Conservation (phyloP, 2,888 invertebrate genomes). For the Elmis aenea region DNA sequence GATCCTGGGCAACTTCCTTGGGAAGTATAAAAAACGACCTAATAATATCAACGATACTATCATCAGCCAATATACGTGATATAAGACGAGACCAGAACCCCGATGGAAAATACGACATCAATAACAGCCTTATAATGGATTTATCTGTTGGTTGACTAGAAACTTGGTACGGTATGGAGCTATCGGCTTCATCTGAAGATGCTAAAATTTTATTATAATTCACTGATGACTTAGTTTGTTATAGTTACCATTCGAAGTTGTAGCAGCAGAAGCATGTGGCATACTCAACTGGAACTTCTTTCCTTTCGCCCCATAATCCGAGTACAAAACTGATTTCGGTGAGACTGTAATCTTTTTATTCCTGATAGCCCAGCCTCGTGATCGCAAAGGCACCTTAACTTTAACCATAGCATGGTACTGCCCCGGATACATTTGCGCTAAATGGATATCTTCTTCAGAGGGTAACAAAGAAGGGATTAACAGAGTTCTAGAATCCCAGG, state of each 20-base stretch:
- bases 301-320: constrained; percentile 36
- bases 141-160: constrained; percentile 52
- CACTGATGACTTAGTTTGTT: too few relatives aligned
- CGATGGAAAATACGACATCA: constrained; percentile 96
- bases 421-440: constrained; percentile 44
- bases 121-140: constrained; percentile 68
- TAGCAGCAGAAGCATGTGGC: too few relatives aligned
- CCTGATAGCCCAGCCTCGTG: constrained; percentile 62
- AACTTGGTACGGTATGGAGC: constrained; percentile 38
- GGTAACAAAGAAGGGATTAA: constrained; percentile 91
- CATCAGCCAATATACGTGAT: constrained; percentile 87
- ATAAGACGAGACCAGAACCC: constrained; percentile 97
- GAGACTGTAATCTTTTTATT: constrained; percentile 54
- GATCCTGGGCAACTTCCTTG: constrained; percentile 64
- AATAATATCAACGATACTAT: constrained; percentile 74
- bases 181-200: too few relatives aligned
- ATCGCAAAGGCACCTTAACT: constrained; percentile 57
- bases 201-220: too few relatives aligned
- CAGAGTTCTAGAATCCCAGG: constrained; percentile 88
- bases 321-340: constrained; percentile 46
- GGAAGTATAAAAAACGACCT: constrained; percentile 67
- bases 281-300: too few relatives aligned
- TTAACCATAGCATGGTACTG: constrained; percentile 45
- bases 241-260: too few relatives aligned
- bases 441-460: constrained; percentile 61